Evolutionary conservation across 1,140 invertebrate species (phyloP).

Genomic region (fruit fly (Drosophila melanogaster)): Release_6_plus_ISO1_MT NT_033777.3:30547501-30548000

Average conservation of each 20-base stretch:
- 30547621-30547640: constrained; percentile 6
- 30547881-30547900: constrained; percentile 4
- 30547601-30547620: constrained; percentile 4
- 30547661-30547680: background rate
- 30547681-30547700: background rate
- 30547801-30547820: background rate
- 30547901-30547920: background rate
- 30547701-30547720: background rate
- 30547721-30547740: background rate
- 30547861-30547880: background rate
- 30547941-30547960: constrained; percentile 9
- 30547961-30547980: constrained; percentile 14
- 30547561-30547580: background rate
- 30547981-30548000: constrained; percentile 25
- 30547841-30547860: background rate
- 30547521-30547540: constrained; percentile 17
- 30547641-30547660: constrained; percentile 10
- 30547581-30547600: background rate
- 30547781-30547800: background rate
- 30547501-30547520: constrained; percentile 8
- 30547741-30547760: background rate
- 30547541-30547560: constrained; percentile 10
- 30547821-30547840: background rate
- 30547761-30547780: background rate
- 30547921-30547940: background rate